Evolutionary conservation across 2,888 invertebrate species (phyloP).

Genomic region (Cheiracanthium punctorium): DNA sequence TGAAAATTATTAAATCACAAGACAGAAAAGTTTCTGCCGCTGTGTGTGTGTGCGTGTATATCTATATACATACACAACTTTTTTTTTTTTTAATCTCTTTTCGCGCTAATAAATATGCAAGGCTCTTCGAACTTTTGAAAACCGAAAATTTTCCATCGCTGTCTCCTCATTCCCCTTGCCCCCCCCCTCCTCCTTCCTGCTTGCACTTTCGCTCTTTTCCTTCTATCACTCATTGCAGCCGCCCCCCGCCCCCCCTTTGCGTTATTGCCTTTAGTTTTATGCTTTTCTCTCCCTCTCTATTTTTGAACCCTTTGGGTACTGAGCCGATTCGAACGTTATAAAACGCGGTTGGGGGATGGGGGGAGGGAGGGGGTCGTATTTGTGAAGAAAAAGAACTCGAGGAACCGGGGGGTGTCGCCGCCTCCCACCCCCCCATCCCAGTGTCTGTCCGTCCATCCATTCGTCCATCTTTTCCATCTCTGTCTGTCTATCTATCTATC

Average conservation of each 20-base stretch:
- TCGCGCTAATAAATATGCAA: constrained; percentile 65
- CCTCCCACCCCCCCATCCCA: background rate
- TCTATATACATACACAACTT: no score
- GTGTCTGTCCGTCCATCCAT: constrained; percentile 11
- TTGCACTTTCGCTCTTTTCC: constrained; percentile 19
- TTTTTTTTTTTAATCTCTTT: constrained; percentile 16
- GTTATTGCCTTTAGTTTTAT: constrained; percentile 43
- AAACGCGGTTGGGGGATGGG: no score
- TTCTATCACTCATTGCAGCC: constrained; percentile 13
- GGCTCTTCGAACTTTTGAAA: constrained; percentile 62
- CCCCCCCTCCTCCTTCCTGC: background rate
- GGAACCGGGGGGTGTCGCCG: background rate
- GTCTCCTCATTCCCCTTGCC: background rate
- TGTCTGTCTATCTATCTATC: constrained; percentile 8
- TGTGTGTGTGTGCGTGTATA: no score
- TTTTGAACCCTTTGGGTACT: constrained; percentile 68
- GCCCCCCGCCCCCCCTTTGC: no score
- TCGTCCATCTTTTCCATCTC: constrained; percentile 33
- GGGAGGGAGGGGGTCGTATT: no score
- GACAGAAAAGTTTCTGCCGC: constrained; percentile 54
- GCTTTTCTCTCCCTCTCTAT: constrained; percentile 43
- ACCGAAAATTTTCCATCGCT: constrained; percentile 42
- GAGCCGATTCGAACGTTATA: constrained; percentile 33
- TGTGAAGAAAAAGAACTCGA: background rate
- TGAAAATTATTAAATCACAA: constrained; percentile 68